Percentiles rank a stretch among this genome's conserved stretches.
Evolutionary conservation across 2,888 invertebrate species (phyloP).

Genomic region (Chalcis sispes): DNA sequence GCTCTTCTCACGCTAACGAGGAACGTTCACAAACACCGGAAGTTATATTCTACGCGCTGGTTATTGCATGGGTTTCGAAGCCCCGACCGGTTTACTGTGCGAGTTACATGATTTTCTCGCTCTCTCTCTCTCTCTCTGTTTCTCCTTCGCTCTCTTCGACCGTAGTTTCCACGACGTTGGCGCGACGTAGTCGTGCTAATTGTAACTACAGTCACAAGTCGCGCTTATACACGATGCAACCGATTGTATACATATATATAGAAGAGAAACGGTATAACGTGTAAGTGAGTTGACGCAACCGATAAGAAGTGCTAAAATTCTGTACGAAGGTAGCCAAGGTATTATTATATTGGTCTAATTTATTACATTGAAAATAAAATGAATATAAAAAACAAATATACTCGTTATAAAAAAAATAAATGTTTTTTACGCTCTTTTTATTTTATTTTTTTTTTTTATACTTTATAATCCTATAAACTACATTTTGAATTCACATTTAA

Average conservation of each 20-base stretch:
- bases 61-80: constrained; percentile 57
- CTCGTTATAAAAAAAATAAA: no score
- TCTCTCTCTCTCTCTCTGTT: constrained; percentile 31
- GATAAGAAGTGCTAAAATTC: constrained; percentile 44
- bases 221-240: neutral
- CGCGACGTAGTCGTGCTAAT: constrained; percentile 51
- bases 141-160: constrained; percentile 18
- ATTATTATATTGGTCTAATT: neutral
- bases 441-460: no score
- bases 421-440: no score
- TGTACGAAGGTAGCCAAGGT: neutral
- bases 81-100: constrained; percentile 53
- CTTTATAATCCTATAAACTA: no score
- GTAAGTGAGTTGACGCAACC: constrained; percentile 16
- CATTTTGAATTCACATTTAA: no score
- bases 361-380: neutral
- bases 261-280: no score
- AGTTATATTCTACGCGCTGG: constrained; percentile 55
- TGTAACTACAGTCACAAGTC: constrained; percentile 52
- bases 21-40: constrained; percentile 59
- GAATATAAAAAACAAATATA: neutral
- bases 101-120: constrained; percentile 51
- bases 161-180: constrained; percentile 44
- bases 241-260: neutral
- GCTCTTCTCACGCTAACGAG: constrained; percentile 55